phyloP scores from a whole-genome alignment of 35 echinoderm and acorn worm genomes.

The Heliocidaris tuberculata region DNA sequence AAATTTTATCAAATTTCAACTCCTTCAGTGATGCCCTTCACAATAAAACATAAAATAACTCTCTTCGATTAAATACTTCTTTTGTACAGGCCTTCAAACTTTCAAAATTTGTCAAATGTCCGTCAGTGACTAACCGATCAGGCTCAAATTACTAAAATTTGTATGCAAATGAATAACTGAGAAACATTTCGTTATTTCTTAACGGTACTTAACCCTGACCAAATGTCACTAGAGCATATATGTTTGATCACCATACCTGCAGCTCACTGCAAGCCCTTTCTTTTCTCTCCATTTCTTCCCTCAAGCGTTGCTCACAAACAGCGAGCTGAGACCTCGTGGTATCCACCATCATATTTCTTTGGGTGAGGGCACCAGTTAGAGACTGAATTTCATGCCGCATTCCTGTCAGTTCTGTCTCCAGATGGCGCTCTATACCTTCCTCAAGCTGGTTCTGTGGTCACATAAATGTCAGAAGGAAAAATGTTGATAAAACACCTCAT shows the following conservation, averaged over 20 bases:
- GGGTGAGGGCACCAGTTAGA: slow-evolving; percentile 28
- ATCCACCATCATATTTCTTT: slow-evolving; percentile 14
- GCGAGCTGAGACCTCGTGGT: not conserved
- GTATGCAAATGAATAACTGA: no score
- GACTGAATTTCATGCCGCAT: slow-evolving; percentile 35
- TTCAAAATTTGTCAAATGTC: no score
- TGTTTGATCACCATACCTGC: not conserved
- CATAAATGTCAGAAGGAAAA: not conserved
- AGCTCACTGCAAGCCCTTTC: not conserved
- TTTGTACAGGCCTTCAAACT: no score
- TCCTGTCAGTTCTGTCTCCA: not conserved
- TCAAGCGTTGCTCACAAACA: not conserved
- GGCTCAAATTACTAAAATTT: no score
- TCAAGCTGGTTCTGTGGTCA: not conserved
- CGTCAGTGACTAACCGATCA: no score
- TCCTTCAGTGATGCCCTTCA: no score
- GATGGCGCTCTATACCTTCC: slow-evolving; percentile 16
- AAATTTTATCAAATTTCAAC: no score
- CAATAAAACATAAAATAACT: no score
- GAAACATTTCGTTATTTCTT: no score
- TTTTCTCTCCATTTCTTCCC: slow-evolving; percentile 19
- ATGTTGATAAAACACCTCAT: not conserved
- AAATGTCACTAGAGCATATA: no score
- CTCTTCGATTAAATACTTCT: no score
- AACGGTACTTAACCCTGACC: no score